Percentiles rank a stretch among this genome's conserved stretches.
Conservation (phyloP, 2,113 vertebrate species). For the Phodopus roborovskii region DNA sequence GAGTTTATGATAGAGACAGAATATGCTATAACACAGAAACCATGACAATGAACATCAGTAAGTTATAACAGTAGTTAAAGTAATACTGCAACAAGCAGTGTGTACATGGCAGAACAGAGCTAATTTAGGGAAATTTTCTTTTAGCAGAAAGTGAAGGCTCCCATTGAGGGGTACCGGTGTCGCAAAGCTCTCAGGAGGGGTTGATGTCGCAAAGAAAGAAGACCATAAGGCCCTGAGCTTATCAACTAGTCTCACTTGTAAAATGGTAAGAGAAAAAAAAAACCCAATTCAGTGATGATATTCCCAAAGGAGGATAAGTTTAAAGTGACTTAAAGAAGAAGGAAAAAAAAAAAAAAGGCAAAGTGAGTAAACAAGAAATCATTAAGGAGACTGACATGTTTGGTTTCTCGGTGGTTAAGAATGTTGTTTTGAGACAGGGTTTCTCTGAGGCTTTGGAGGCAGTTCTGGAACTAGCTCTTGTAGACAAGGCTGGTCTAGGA, state of each 20-base stretch:
- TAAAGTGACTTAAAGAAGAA: neutral
- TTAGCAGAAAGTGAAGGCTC: neutral
- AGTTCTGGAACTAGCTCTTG: no score
- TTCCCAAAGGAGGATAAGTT: neutral
- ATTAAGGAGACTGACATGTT: neutral
- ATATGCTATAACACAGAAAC: neutral
- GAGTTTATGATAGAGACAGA: neutral
- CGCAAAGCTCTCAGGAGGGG: neutral
- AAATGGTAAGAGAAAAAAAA: neutral
- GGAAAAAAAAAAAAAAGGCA: no score
- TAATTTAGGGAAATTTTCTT: neutral
- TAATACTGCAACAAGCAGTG: accelerated
- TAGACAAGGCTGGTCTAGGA: no score
- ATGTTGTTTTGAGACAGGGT: no score
- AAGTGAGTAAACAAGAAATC: no score
- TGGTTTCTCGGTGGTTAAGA: neutral
- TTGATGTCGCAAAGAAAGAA: neutral
- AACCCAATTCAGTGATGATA: neutral
- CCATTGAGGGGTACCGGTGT: neutral
- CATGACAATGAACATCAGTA: neutral
- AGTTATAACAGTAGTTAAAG: neutral
- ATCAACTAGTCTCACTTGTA: neutral
- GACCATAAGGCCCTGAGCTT: neutral
- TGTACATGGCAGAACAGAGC: neutral
- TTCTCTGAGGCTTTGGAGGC: no score